These are phyloP conservation scores for Plutella xylostella DNA, from an alignment of 2,888 invertebrate genomes.

Conservation along the genomic window DNA sequence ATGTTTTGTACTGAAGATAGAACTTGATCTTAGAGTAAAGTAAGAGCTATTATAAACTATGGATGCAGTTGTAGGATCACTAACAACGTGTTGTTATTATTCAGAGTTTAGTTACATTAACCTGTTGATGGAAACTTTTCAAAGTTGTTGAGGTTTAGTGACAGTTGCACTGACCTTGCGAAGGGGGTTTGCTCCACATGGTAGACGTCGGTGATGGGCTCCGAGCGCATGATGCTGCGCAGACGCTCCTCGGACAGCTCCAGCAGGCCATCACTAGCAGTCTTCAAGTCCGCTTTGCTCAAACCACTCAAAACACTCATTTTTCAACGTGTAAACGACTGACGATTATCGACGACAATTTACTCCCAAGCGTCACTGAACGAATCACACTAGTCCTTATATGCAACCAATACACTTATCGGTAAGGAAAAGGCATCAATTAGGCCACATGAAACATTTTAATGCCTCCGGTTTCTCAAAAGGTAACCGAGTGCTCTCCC, in stretches of 20 bases:
- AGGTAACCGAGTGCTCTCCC: conserved; percentile 65
- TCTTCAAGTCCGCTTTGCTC: conserved; percentile 68
- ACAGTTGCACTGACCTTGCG: conserved; percentile 75
- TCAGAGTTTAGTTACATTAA: too few species aligned
- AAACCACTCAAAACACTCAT: conserved; percentile 67
- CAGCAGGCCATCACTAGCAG: conserved; percentile 78
- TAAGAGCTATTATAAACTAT: too few species aligned
- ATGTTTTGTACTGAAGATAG: too few species aligned
- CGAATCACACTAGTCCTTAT: conserved; percentile 62
- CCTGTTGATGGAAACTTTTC: too few species aligned
- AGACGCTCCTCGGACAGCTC: conserved; percentile 77
- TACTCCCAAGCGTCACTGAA: conserved; percentile 54
- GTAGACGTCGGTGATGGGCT: conserved; percentile 81
- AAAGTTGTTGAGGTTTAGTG: too few species aligned
- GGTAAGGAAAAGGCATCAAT: conserved; percentile 53
- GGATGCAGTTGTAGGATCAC: too few species aligned
- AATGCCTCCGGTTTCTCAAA: conserved; percentile 67
- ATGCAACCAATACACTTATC: conserved; percentile 63
- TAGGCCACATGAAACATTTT: conserved; percentile 66
- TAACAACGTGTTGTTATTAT: too few species aligned
- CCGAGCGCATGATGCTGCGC: conserved; percentile 76
- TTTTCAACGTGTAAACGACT: conserved; percentile 56
- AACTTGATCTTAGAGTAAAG: too few species aligned
- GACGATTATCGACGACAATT: conserved; percentile 31
- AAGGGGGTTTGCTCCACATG: conserved; percentile 86